Evolutionary conservation across 2,888 invertebrate species (phyloP).

Genomic region (Amblyjoppa proteus): DNA sequence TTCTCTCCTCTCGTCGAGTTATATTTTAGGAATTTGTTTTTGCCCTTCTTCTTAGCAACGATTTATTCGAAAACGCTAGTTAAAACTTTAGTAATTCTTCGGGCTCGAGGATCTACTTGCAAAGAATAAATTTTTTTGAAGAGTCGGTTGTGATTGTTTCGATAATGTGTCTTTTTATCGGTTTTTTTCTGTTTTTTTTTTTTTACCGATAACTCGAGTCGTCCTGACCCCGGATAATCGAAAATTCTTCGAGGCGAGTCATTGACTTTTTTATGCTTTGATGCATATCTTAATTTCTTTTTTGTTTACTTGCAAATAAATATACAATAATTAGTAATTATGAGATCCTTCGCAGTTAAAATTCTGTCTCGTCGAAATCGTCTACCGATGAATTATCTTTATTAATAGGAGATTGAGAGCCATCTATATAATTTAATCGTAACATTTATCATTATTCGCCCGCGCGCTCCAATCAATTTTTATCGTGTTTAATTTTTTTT

Average conservation of each 20-base stretch:
- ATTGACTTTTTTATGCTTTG: not conserved
- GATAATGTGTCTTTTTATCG: conserved; percentile 7
- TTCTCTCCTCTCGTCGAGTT: conserved; percentile 14
- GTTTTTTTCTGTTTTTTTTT: not conserved
- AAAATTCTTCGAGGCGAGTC: conserved; percentile 9
- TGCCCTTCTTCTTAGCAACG: conserved; percentile 32
- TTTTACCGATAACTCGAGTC: not conserved
- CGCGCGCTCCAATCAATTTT: conserved; percentile 34
- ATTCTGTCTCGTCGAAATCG: conserved; percentile 36
- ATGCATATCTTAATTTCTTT: conserved; percentile 4
- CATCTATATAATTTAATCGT: conserved; percentile 32
- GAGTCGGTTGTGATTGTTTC: conserved; percentile 31
- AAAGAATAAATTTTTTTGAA: conserved; percentile 52
- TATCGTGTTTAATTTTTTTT: conserved; percentile 8
- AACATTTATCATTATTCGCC: conserved; percentile 10
- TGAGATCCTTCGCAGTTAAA: conserved; percentile 60
- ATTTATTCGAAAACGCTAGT: conserved; percentile 36
- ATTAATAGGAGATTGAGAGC: conserved; percentile 28
- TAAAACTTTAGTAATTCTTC: conserved; percentile 37
- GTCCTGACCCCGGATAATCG: not conserved
- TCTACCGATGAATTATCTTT: conserved; percentile 37
- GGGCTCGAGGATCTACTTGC: conserved; percentile 48
- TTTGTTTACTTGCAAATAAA: conserved; percentile 49
- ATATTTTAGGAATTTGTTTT: conserved; percentile 19
- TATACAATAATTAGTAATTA: conserved; percentile 55